phyloP scores from a whole-genome alignment of 2,113 vertebrate genomes.

The Chloroceryle aenea region DNA sequence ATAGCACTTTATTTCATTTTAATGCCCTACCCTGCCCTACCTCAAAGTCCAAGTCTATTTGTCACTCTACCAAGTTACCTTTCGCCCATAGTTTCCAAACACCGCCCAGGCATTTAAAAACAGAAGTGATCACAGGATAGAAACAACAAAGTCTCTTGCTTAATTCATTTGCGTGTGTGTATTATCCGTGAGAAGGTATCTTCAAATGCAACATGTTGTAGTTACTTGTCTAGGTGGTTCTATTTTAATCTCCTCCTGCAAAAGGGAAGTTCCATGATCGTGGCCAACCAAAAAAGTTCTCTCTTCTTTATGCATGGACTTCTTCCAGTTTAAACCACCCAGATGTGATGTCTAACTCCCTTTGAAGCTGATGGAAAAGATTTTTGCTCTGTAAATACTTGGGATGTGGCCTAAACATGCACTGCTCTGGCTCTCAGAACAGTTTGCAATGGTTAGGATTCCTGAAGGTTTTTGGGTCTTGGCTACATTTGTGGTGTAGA shows the following conservation, averaged over 20 bases:
- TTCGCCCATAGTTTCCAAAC: conserved; percentile 18
- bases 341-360: background rate
- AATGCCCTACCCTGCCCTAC: conserved; percentile 13
- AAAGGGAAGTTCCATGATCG: background rate
- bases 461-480: background rate
- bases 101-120: conserved; percentile 26
- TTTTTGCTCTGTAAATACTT: conserved; percentile 1
- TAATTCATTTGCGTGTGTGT: background rate
- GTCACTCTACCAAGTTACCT: background rate
- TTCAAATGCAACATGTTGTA: background rate
- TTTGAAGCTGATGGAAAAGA: conserved; percentile 21
- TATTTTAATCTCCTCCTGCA: conserved; percentile 35
- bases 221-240: background rate
- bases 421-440: background rate
- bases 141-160: conserved; percentile 29
- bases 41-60: conserved; percentile 33
- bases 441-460: background rate
- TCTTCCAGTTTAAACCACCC: conserved; percentile 19
- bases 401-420: background rate
- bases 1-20: background rate
- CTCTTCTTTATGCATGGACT: conserved; percentile 14
- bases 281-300: background rate
- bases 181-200: background rate
- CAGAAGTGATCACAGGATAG: background rate
- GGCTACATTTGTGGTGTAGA: background rate